These are phyloP conservation scores for Bombus polaris DNA, from an alignment of 1,140 invertebrate species.

Conservation along the genomic window DNA sequence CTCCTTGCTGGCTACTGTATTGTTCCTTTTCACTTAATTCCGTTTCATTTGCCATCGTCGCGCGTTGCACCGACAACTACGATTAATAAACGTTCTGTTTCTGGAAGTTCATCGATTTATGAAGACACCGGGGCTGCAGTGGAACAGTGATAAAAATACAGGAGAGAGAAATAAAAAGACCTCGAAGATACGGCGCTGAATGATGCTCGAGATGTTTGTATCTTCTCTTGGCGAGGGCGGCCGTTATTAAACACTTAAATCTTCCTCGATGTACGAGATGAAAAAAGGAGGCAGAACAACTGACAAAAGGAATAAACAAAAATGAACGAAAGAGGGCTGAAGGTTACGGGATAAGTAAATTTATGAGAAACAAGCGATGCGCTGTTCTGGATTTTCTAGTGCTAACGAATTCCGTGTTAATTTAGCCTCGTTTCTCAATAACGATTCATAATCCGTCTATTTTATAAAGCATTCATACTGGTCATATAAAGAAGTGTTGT, in stretches of 20 bases:
- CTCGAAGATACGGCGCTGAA: constrained; percentile 49
- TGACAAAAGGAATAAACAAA: constrained; percentile 43
- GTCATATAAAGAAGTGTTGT: neutral
- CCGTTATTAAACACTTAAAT: constrained; percentile 79
- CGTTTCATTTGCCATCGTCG: constrained; percentile 55
- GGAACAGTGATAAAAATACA: neutral
- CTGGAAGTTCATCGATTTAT: constrained; percentile 54
- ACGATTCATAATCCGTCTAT: neutral
- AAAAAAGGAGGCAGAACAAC: constrained; percentile 14
- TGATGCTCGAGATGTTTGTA: constrained; percentile 55
- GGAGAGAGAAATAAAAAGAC: constrained; percentile 49
- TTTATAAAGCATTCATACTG: neutral
- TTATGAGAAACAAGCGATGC: constrained; percentile 56
- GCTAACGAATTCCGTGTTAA: constrained; percentile 61
- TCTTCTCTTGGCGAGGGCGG: constrained; percentile 46
- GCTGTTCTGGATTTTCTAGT: constrained; percentile 26
- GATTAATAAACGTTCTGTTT: constrained; percentile 65
- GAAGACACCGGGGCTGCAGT: neutral
- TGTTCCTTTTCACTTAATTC: constrained; percentile 30
- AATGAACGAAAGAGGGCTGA: constrained; percentile 15
- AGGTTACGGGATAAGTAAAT: constrained; percentile 60
- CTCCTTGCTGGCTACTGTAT: neutral
- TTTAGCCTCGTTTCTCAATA: neutral
- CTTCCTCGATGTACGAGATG: constrained; percentile 65
- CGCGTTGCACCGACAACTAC: constrained; percentile 43